phyloP scores from a whole-genome alignment of 2,797 vertebrate genomes.

The Rousettus madagascariensis region DNA sequence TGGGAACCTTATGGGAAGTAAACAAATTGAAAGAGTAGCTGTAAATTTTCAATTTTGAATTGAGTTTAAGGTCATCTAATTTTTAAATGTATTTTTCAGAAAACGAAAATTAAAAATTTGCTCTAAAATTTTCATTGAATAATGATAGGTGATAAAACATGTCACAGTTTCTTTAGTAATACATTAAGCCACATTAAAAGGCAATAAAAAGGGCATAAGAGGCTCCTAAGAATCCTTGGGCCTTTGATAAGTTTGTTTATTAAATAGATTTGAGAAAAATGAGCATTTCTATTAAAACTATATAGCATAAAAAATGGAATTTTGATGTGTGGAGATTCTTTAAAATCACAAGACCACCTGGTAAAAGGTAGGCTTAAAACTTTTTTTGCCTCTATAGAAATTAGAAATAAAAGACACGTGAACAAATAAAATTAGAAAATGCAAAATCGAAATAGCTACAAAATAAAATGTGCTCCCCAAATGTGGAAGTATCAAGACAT shows the following conservation, averaged over 20 bases:
- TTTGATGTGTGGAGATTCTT: slow-evolving; percentile 62
- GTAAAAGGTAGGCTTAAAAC: slow-evolving; percentile 35
- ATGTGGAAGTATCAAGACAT: not conserved
- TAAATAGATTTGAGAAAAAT: slow-evolving; percentile 33
- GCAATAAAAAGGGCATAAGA: slow-evolving; percentile 57
- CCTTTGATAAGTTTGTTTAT: too few relatives aligned
- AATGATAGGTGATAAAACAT: slow-evolving; percentile 46
- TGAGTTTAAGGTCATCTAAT: not conserved
- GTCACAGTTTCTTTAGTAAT: slow-evolving; percentile 57
- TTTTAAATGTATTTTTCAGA: slow-evolving; percentile 28
- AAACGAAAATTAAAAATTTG: slow-evolving; percentile 58
- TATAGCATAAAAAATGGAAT: slow-evolving; percentile 67
- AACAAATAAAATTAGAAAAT: slow-evolving; percentile 47
- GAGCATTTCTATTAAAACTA: slow-evolving; percentile 70
- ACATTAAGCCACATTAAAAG: slow-evolving; percentile 61
- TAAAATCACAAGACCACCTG: slow-evolving; percentile 58
- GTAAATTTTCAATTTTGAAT: slow-evolving; percentile 34
- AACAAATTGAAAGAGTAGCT: not conserved
- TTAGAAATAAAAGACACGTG: slow-evolving; percentile 41
- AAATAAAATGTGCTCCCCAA: not conserved
- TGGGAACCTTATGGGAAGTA: not conserved
- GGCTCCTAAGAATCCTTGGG: slow-evolving; percentile 34
- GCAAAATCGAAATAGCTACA: not conserved
- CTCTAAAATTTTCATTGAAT: slow-evolving; percentile 46
- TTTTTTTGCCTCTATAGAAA: not conserved